Base-by-base conservation (phyloP, 2,797 vertebrate species). In the Lacerta viridis region DNA sequence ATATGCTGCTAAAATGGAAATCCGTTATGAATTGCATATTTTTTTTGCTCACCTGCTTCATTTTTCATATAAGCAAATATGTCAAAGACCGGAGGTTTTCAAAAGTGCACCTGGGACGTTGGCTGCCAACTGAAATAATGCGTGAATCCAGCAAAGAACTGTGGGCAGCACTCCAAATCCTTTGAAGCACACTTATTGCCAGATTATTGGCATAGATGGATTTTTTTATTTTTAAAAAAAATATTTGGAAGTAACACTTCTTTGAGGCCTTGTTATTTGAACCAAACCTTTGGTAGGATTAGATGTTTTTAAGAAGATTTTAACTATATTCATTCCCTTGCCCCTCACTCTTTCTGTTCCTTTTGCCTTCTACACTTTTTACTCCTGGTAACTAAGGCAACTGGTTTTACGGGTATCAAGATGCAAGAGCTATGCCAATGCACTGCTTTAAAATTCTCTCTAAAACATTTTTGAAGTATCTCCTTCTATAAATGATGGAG, bases 271-370 rank as follows among this genome's bases (percentile, higher is more conserved):
- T 82, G 7, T 69, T 79, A 78, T 88, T 84, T 86, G 23, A 85
- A 84, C 46, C 36, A 18, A 83, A 77, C 23, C 29, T 79, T 84
- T 90, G 4, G 7, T 69, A 69, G 11, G 64, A 39, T 20, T 86
- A 10, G 64, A 13, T 69, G 81, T 72, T 89, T 78, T 80, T 55
- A 74, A 87, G 78, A 88, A 27, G n/a, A 87, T 80, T 93, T 86
- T 85, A n/a, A 75, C 17, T 85, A 1, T 84, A 88, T 84, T 84
- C 0, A 9, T 66, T 36, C n/a, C 13, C 18, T 82, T 77, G 46
- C 29, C 7, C 78, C 50, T 55, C 13, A 55, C 50, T 83, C 84
- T 87, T 27, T n/a, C 78, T 75, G 20, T 33, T 64, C 74, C 61
- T 66, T 87, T 80, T 50, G 7, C 64, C 10, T 76, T 76, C 71